Conservation (phyloP, 2,888 invertebrate genomes). For the Iselma pallidipennis region DNA sequence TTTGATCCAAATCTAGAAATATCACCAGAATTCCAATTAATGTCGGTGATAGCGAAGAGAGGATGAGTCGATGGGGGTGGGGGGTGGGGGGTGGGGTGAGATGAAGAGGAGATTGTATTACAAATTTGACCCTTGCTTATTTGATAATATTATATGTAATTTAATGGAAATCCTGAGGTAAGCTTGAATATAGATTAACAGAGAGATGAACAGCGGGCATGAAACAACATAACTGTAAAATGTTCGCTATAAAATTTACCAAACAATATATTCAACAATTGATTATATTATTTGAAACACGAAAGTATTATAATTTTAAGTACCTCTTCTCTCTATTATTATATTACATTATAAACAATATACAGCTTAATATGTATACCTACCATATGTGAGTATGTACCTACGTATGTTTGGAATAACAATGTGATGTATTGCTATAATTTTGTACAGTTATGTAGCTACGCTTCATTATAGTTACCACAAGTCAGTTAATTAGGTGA, state of each 20-base stretch:
- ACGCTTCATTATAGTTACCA: slow-evolving; percentile 17
- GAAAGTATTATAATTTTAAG: no score
- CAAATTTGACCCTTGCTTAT: not conserved
- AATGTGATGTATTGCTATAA: slow-evolving; percentile 18
- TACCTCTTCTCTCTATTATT: no score
- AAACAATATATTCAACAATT: no score
- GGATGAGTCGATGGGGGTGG: no score
- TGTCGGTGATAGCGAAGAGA: not conserved
- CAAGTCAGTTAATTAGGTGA: slow-evolving; percentile 24
- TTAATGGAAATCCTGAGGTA: slow-evolving; percentile 1
- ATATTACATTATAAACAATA: no score
- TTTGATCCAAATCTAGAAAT: no score
- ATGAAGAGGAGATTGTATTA: not conserved
- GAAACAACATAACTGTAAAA: not conserved
- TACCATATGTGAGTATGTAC: no score
- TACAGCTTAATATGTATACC: no score
- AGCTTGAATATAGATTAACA: not conserved
- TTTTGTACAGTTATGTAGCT: slow-evolving; percentile 18
- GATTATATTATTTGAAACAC: no score
- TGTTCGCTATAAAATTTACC: no score
- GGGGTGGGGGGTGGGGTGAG: no score
- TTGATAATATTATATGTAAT: not conserved
- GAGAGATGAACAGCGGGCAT: not conserved
- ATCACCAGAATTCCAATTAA: not conserved
- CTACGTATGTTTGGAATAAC: slow-evolving; percentile 8